Evolutionary conservation across 1,140 invertebrate genomes (phyloP), one percentile per base, ranked within the genome.

Genomic region (Aculops lycopersici): DNA sequence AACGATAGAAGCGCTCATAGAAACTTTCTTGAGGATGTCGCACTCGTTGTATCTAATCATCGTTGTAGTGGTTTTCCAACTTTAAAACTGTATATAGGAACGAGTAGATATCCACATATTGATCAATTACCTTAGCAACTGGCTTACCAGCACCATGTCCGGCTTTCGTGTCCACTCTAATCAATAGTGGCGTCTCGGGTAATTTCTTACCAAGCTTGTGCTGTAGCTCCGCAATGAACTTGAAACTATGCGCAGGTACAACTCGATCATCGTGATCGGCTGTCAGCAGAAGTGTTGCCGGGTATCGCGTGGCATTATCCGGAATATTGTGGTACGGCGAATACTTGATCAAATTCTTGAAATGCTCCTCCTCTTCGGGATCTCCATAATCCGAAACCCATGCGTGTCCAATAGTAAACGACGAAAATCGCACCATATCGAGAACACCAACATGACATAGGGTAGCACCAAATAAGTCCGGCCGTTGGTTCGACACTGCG

Each of bases 231-330:
- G 90, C 81, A 41, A 84, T 76, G 52, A 77, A 80, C 61, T 97
- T 97, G 3, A 92, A 65, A 41, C 81, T 86, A 58, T 95, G 88
- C 41, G 84, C 64, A 21, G 84, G 84, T 40, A 88, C 81, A 40
- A 94, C 86, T 45, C 88, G 68, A 62, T 95, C 88, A 61, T 97
- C 88, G 57, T 97, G 90, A 64, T 95, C 86, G 15, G 78, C 90
- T 17, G 88, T 95, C 41, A 84, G 55, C 21, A 95, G 62, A 17
- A 97, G 58, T 2, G 71, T 74, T 4, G 84, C 70, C 19, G 90
- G 90, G 64, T 90, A 97, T 42, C 36, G 13, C 35, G 48, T 51
- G 40, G 61, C 52, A 20, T 19, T 17, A 15, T 14, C 15, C 1
- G 78, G 77, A 15, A 68, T 51, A 55, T 92, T 95, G 58, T 98